These are phyloP conservation scores for Terebella lapidaria DNA, from an alignment of 2,888 invertebrate genomes.

Conservation along the genomic window DNA sequence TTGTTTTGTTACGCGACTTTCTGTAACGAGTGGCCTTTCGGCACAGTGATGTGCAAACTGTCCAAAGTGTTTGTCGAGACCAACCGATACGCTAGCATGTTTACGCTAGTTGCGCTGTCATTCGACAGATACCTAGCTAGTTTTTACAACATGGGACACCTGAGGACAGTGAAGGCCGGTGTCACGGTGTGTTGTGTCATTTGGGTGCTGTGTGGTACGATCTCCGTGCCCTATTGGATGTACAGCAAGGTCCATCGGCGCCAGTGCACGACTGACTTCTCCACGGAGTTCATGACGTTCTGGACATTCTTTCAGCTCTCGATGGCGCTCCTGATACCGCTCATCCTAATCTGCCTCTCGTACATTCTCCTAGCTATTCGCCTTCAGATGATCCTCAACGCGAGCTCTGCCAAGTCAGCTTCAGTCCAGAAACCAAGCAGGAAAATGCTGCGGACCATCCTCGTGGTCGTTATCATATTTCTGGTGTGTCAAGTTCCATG, in stretches of 20 bases:
- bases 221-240: constrained; percentile 21
- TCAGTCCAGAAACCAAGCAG: too few relatives aligned
- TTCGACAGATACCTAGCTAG: constrained; percentile 22
- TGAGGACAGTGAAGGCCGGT: constrained; percentile 17
- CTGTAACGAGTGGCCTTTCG: constrained; percentile 17
- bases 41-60: constrained; percentile 14
- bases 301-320: constrained; percentile 15
- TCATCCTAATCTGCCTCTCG: constrained; percentile 10
- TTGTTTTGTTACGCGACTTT: constrained; percentile 18
- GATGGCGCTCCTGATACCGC: constrained; percentile 12
- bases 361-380: constrained; percentile 10
- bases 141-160: constrained; percentile 16
- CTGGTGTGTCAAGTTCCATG: too few relatives aligned
- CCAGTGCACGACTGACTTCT: constrained; percentile 3
- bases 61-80: constrained; percentile 13
- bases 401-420: not conserved
- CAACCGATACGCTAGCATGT: constrained; percentile 20
- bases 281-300: not conserved
- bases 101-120: too few relatives aligned
- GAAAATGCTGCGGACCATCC: constrained; percentile 19
- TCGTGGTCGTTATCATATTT: constrained; percentile 21
- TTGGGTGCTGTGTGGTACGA: constrained; percentile 14
- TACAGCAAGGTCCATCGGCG: constrained; percentile 10
- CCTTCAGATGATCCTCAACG: not conserved
- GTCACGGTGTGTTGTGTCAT: constrained; percentile 15